These are phyloP conservation scores for Kryptolebias ocellatus DNA, from an alignment of 2,797 vertebrate species.

Conservation along the genomic window DNA sequence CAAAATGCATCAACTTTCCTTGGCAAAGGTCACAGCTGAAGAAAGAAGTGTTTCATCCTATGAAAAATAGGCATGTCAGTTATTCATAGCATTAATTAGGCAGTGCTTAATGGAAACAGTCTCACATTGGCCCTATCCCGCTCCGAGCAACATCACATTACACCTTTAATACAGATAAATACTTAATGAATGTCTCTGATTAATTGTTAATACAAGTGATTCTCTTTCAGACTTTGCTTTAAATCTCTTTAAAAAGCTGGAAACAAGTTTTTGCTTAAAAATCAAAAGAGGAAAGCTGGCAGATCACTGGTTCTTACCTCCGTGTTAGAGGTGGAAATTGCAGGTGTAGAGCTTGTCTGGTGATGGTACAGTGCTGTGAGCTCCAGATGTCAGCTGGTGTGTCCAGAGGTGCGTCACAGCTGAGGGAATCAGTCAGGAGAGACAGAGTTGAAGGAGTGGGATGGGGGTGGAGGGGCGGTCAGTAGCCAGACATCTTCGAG, in stretches of 20 bases:
- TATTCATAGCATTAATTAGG: conserved; percentile 80
- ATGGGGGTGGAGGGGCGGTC: conserved; percentile 45
- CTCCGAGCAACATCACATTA: conserved; percentile 80
- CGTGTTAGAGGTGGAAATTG: conserved; percentile 7
- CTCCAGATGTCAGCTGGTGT: conserved; percentile 64
- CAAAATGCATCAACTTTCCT: conserved; percentile 61
- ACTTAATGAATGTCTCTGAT: conserved; percentile 77
- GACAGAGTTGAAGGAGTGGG: conserved; percentile 38
- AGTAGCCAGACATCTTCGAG: conserved; percentile 67
- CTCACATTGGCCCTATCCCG: conserved; percentile 68
- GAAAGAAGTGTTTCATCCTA: conserved; percentile 60
- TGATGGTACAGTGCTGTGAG: conserved; percentile 30
- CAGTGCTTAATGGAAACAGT: conserved; percentile 79
- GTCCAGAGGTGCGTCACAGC: conserved; percentile 66
- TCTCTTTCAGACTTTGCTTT: conserved; percentile 72
- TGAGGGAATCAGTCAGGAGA: conserved; percentile 58
- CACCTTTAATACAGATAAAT: conserved; percentile 81
- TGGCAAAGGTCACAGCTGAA: conserved; percentile 69
- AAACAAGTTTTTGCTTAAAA: conserved; percentile 32
- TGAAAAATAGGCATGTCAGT: conserved; percentile 79
- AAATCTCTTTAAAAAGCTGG: conserved; percentile 34
- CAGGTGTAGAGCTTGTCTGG: conserved; percentile 41
- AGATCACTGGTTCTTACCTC: neutral
- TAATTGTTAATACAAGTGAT: conserved; percentile 79
- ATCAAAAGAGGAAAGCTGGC: neutral